Conservation (phyloP, 1,140 invertebrate species). For the Pomacea maculata region DNA sequence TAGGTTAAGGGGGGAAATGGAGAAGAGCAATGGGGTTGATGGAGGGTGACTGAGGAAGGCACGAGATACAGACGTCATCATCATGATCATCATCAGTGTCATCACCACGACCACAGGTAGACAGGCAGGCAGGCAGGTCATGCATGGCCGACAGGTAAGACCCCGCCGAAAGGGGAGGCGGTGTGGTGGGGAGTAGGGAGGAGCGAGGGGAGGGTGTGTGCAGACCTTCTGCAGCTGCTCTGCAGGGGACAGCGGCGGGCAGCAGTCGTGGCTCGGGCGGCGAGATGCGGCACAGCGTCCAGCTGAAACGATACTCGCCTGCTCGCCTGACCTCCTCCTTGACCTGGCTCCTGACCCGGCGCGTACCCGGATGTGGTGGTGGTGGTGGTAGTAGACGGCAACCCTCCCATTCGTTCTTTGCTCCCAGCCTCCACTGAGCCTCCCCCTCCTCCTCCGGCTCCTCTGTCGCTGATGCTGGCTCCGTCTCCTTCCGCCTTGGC, state of each 20-base stretch:
- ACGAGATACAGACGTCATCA: neutral
- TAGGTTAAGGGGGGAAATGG: neutral
- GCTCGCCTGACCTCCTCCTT: slow-evolving; percentile 17
- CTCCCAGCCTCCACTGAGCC: neutral
- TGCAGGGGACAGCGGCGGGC: neutral
- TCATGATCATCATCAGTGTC: too few relatives aligned
- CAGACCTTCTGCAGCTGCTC: neutral
- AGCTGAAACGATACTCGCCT: slow-evolving; percentile 62
- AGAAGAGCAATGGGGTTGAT: too few relatives aligned
- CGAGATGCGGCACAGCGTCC: slow-evolving; percentile 34
- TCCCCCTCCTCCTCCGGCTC: neutral
- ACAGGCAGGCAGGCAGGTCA: too few relatives aligned
- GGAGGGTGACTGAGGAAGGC: neutral
- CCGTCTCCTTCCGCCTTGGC: neutral
- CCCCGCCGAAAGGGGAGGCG: too few relatives aligned
- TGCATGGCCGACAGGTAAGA: too few relatives aligned
- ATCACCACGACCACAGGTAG: too few relatives aligned
- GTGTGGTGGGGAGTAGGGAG: too few relatives aligned
- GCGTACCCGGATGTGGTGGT: slow-evolving; percentile 7
- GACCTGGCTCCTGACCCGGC: neutral
- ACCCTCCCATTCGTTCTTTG: too few relatives aligned
- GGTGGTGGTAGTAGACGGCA: neutral
- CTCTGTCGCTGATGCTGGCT: neutral
- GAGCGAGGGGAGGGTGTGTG: neutral
- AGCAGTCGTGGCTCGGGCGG: slow-evolving; percentile 17